These are phyloP conservation scores for Nineta flava DNA, from an alignment of 2,888 invertebrate species.

Conservation along the genomic window DNA sequence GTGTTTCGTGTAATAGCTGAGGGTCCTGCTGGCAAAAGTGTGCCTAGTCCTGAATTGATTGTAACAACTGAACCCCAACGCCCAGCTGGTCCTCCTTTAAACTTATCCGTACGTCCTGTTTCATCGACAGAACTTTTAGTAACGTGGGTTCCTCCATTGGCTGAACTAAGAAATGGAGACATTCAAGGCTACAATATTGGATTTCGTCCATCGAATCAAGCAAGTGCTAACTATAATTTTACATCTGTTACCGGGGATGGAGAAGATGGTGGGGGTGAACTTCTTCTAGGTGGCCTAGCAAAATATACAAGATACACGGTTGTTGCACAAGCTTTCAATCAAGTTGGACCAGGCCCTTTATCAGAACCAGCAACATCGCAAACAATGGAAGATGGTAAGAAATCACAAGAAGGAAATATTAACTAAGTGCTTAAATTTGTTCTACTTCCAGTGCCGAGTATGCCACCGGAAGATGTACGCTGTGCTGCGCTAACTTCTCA, in stretches of 20 bases:
- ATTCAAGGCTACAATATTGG: conserved; percentile 62
- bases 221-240: conserved; percentile 44
- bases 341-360: conserved; percentile 54
- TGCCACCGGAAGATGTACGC: conserved; percentile 60
- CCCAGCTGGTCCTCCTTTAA: conserved; percentile 52
- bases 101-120: conserved; percentile 48
- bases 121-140: conserved; percentile 58
- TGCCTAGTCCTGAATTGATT: conserved; percentile 43
- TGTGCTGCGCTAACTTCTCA: conserved; percentile 60
- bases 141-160: conserved; percentile 55
- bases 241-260: conserved; percentile 52
- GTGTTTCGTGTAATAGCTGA: conserved; percentile 55
- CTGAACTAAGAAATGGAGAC: conserved; percentile 55
- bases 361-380: conserved; percentile 50
- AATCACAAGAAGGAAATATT: too few species aligned
- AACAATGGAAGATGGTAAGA: conserved; percentile 56
- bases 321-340: conserved; percentile 58
- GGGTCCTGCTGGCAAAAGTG: conserved; percentile 55
- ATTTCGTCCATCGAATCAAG: conserved; percentile 34
- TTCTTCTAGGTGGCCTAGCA: conserved; percentile 42
- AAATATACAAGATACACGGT: conserved; percentile 52
- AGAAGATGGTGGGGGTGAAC: conserved; percentile 48
- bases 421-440: too few species aligned
- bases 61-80: conserved; percentile 53
- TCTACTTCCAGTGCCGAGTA: conserved; percentile 54